These are phyloP conservation scores for Xiphorhynchus elegans DNA, from an alignment of 2,113 vertebrate genomes.

Conservation along the genomic window DNA sequence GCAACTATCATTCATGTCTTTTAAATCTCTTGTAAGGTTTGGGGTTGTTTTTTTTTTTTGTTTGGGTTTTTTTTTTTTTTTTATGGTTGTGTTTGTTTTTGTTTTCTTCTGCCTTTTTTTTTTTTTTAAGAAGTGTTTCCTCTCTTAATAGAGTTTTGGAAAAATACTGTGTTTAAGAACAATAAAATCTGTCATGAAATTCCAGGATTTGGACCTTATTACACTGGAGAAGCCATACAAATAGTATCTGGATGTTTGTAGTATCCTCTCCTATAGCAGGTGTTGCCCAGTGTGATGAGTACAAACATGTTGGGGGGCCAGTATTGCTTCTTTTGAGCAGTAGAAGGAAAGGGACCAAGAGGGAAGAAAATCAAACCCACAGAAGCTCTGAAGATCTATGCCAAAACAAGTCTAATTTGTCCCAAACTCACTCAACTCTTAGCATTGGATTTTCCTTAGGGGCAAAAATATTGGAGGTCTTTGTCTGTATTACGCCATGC, in stretches of 20 bases:
- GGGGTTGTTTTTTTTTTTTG: fast-evolving
- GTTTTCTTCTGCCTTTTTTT: not conserved
- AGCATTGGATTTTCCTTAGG: not conserved
- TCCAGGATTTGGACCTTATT: not conserved
- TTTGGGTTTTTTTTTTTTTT: too few relatives aligned
- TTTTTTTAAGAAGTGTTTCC: not conserved
- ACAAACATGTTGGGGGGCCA: not conserved
- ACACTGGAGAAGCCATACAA: not conserved
- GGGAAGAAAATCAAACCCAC: not conserved
- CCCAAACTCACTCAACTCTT: not conserved
- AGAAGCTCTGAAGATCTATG: not conserved
- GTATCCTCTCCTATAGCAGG: not conserved
- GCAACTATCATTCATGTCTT: not conserved
- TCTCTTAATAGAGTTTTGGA: not conserved
- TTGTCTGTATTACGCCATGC: not conserved
- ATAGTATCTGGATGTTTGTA: not conserved
- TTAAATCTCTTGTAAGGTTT: not conserved
- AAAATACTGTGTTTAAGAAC: not conserved
- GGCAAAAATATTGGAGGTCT: not conserved
- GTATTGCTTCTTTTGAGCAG: not conserved
- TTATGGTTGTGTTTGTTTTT: not conserved
- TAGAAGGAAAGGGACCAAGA: not conserved
- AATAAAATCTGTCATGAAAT: not conserved
- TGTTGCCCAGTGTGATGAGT: not conserved
- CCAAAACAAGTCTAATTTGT: not conserved